These are phyloP conservation scores for Todus mexicanus DNA, from an alignment of 2,797 vertebrate genomes.

Conservation along the genomic window DNA sequence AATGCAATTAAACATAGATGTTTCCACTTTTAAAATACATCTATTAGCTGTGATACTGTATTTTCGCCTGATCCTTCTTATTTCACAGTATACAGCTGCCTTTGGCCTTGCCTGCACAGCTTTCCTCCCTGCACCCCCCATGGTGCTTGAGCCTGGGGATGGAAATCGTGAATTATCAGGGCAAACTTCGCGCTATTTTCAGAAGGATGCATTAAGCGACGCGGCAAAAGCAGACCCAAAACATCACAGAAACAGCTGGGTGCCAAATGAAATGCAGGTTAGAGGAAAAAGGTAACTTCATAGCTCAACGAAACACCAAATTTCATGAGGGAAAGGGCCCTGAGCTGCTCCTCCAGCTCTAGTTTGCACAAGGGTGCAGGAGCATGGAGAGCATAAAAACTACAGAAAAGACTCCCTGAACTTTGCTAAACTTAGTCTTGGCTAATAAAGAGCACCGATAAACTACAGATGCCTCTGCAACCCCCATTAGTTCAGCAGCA, in stretches of 20 bases:
- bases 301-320: neutral
- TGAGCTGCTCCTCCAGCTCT: neutral
- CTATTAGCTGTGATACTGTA: constrained; percentile 66
- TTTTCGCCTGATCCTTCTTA: constrained; percentile 66
- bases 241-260: neutral
- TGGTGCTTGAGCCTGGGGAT: neutral
- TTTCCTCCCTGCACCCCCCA: neutral
- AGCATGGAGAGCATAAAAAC: fast-evolving
- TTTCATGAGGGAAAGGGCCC: neutral
- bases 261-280: neutral
- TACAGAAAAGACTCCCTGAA: neutral
- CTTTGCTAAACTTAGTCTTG: neutral
- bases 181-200: neutral
- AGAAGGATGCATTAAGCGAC: neutral
- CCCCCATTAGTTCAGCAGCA: neutral
- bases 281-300: neutral
- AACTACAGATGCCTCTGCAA: neutral
- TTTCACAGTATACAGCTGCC: constrained; percentile 62
- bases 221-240: neutral
- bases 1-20: constrained; percentile 77
- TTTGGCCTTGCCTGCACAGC: constrained; percentile 14
- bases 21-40: constrained; percentile 71
- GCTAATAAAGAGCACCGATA: neutral
- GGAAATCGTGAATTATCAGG: neutral
- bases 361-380: fast-evolving